Base-by-base conservation (phyloP, 1,140 invertebrate genomes). In the Tetragonula clypearis region DNA sequence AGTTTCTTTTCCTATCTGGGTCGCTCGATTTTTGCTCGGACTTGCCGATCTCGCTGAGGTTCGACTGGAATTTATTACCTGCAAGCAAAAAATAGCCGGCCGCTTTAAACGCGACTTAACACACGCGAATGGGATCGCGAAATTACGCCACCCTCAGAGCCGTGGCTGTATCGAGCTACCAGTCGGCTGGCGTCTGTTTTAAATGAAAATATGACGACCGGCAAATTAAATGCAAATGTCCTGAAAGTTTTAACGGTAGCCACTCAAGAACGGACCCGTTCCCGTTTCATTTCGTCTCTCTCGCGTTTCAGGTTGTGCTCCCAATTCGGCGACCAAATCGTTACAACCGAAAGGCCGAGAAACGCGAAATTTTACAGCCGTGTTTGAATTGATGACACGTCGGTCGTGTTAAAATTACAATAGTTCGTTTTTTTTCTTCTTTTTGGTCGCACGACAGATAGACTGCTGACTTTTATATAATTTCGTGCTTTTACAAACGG, bases 1-100 rank as follows among this genome's bases (percentile, higher is more conserved):
- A 92, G 80, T 92, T 94, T 80, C 90, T 91, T 87, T 94, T 94
- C 74, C 93, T 92, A 75, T 94, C 92, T 55, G 87, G 76, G 35
- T 93, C 92, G 66, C 86, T 91, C 15, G 96, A 96, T 93, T 97
- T 97, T 92, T 96, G 96, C 92, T 97, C 96, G 60, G 96, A 97
- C 93, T 96, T 97, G 87, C 96, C 96, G 87, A 97, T 96, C 92
- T 97, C 96, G 91, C 97, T 97, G 85, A 97, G 93, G 91, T 96
- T 97, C 62, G 96, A 96, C 92, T 96, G 96, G 90, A 96, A 96
- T 89, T 96, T 96, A 77, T 95, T 96, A 92, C 96, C 96, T 97
- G 94, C 69, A 92, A 94, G 53, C 49, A 86, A 66, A 49, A 49
- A 86, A 78, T 19, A 74, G 41, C 78, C 62, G 68, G 9, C 35